A percentile compares a stretch with the other conserved stretches of the same genome.
Evolutionary conservation across 2,797 vertebrate genomes (phyloP).

Genomic region (Chaenodraco wilsoni): DNA sequence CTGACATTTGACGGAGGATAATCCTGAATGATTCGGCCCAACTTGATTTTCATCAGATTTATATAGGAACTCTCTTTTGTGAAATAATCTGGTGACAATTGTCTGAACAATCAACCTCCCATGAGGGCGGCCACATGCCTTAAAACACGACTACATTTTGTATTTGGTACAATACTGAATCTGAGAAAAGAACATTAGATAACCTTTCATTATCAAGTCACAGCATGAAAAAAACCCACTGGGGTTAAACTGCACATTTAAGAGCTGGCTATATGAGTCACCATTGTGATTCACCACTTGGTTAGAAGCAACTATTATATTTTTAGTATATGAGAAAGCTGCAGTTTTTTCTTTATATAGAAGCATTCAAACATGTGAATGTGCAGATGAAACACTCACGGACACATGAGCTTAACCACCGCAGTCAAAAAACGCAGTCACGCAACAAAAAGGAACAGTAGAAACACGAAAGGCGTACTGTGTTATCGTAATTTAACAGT

Average conservation of each 20-base stretch:
- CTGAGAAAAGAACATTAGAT: constrained; percentile 1
- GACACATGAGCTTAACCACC: constrained; percentile 37
- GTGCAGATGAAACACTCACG: constrained; percentile 21
- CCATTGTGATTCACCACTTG: constrained; percentile 56
- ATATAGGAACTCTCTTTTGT: neutral
- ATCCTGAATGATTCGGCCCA: constrained; percentile 5
- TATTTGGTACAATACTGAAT: constrained; percentile 5
- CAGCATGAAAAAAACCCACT: constrained; percentile 7
- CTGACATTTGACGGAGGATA: neutral
- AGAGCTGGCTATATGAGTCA: constrained; percentile 56
- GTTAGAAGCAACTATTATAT: constrained; percentile 39
- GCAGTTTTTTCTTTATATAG: constrained; percentile 45
- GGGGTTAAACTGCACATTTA: constrained; percentile 42
- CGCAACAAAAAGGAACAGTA: neutral
- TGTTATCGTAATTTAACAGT: constrained; percentile 14
- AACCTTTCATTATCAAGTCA: constrained; percentile 10
- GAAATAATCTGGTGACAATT: neutral
- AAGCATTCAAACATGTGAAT: constrained; percentile 39
- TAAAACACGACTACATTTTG: neutral
- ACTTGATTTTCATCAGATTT: constrained; percentile 5
- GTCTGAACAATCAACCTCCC: neutral
- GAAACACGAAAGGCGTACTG: constrained; percentile 15
- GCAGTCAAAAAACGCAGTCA: constrained; percentile 38
- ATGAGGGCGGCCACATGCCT: neutral
- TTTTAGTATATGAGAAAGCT: constrained; percentile 45